phyloP scores from a whole-genome alignment of 2,113 vertebrate genomes.

The Capricornis sumatraensis region DNA sequence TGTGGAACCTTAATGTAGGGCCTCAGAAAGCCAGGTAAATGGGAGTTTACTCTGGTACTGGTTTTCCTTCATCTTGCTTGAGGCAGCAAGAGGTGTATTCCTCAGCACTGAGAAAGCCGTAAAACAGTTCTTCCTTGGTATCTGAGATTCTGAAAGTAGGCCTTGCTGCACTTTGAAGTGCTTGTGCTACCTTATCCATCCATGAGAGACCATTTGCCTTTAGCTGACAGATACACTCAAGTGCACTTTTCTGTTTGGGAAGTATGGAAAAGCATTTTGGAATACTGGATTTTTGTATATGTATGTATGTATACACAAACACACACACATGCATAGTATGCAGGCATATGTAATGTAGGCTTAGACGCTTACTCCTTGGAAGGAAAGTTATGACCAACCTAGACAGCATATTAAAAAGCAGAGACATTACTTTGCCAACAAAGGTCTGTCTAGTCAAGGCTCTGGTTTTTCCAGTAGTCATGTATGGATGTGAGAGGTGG shows the following conservation, averaged over 20 bases:
- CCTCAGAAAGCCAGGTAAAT: background rate
- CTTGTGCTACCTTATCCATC: background rate
- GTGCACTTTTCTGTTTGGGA: background rate
- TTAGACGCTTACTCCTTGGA: background rate
- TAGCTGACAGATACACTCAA: background rate
- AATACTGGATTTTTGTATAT: background rate
- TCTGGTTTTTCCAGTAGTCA: background rate
- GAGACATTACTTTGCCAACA: background rate
- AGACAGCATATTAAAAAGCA: background rate
- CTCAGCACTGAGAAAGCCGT: background rate
- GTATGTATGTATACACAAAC: background rate
- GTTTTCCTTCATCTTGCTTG: background rate
- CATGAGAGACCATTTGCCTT: background rate
- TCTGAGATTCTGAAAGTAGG: background rate
- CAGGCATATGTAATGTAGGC: background rate
- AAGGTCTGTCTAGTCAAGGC: background rate
- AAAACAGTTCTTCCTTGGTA: background rate
- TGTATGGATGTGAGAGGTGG: background rate
- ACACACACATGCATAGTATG: fast-evolving
- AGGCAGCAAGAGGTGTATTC: background rate
- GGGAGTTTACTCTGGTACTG: background rate
- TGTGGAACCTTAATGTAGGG: background rate
- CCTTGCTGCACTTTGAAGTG: background rate
- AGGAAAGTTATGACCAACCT: background rate
- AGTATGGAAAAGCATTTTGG: background rate